phyloP scores from a whole-genome alignment of 2,797 vertebrate species.

The Potorous gilbertii region DNA sequence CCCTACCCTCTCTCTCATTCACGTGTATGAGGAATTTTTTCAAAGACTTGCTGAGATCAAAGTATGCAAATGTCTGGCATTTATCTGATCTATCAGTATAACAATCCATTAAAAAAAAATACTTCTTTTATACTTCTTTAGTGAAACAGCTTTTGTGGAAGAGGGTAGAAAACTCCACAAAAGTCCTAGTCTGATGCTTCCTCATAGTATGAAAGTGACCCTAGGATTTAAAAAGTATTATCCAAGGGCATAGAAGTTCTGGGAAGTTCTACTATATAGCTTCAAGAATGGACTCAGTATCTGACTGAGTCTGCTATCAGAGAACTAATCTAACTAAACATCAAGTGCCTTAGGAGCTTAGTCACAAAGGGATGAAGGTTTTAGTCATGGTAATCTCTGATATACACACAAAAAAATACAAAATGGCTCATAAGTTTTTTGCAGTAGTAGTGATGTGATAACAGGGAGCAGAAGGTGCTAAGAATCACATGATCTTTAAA shows the following conservation, averaged over 20 bases:
- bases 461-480: background rate
- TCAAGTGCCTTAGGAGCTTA: background rate
- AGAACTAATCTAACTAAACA: background rate
- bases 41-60: background rate
- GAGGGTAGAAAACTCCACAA: background rate
- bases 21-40: background rate
- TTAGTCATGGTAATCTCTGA: background rate
- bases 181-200: background rate
- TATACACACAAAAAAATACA: background rate
- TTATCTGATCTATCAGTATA: background rate
- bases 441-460: background rate
- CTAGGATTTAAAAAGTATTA: background rate
- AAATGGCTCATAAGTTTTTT: background rate
- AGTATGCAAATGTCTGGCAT: background rate
- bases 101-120: background rate
- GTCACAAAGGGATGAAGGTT: background rate
- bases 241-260: background rate
- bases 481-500: background rate
- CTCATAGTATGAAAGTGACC: background rate
- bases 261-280: background rate
- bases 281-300: background rate
- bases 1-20: background rate
- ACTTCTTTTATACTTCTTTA: background rate
- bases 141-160: background rate
- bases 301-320: background rate